phyloP scores from a whole-genome alignment of 2,113 vertebrate genomes.

The Herpailurus yagouaroundi region DNA sequence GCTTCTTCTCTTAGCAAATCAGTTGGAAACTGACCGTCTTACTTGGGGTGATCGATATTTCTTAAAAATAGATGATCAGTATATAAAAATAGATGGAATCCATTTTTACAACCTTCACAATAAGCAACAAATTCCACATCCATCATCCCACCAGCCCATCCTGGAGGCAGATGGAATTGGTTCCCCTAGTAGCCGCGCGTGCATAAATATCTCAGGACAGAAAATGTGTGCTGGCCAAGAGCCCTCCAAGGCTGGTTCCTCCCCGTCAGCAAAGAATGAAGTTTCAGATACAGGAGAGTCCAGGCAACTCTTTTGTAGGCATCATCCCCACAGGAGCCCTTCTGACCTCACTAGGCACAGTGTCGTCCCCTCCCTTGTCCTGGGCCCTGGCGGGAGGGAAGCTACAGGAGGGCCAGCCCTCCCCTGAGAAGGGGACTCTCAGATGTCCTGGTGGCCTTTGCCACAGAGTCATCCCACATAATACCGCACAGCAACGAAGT shows the following conservation, averaged over 20 bases:
- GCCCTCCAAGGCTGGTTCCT: neutral
- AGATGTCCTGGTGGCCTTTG: neutral
- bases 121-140: neutral
- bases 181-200: conserved; percentile 12
- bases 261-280: accelerated
- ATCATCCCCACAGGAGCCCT: neutral
- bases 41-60: conserved; percentile 28
- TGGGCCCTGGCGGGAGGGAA: neutral
- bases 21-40: conserved; percentile 34
- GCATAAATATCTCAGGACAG: neutral
- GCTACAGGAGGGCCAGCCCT: neutral
- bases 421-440: neutral
- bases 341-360: accelerated
- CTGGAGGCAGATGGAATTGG: neutral
- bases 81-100: conserved; percentile 47
- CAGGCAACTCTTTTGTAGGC: accelerated
- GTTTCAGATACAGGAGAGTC: neutral
- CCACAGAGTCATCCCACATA: neutral
- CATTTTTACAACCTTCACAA: conserved; percentile 50
- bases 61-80: conserved; percentile 62
- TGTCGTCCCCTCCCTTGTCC: neutral
- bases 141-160: neutral
- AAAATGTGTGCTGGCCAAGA: neutral
- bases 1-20: neutral
- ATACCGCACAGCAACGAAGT: no score